Base-by-base conservation (phyloP, 2,888 invertebrate species). In the Drosophila phalerata region DNA sequence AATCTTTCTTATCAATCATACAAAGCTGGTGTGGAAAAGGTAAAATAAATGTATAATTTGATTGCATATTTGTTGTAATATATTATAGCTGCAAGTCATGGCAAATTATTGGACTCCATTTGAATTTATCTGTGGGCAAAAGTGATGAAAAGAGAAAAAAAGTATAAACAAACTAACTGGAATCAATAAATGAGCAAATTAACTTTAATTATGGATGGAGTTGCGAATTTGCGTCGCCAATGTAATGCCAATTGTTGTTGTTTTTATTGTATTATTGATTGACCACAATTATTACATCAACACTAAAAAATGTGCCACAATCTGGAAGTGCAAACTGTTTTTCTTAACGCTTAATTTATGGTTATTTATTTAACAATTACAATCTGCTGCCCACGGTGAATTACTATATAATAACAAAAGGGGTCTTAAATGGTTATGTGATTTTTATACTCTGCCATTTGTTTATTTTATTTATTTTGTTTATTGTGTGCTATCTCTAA, bases 101-200 rank as follows among this genome's bases (percentile, higher is more conserved):
- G 28, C 13, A 71, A 71, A 67, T 60, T 48, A 67, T 51, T 47
- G 32, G 45, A 62, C 52, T 51, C 15, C 40, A 64, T 63, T 61
- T 42, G n/a, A 60, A 60, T 60, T 63, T 6, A 57, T 45, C 58
- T 58, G 10, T 47, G 17, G 43, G 63, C 52, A 28, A 48, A 60
- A 60, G 34, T 62, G 53, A 51, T 43, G 55, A 38, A 61, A 55
- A 58, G 32, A 51, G 45, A 34, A 19, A 13, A 19, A 56, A 53
- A 49, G 52, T 38, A 43, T 15, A 10, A 51, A 32, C 51, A 62
- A 69, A 40, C 53, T 53, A 58, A 51, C 34, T 61, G 63, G 53
- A 55, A 73, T 78, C 73, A 77, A 81, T 73, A 73, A 84, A 70
- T 40, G 63, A 28, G 55, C 49, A 55, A 81, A 79, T 81, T 79